A percentile compares a stretch with the other conserved stretches of the same genome.
phyloP scores from a whole-genome alignment of 2,113 vertebrate species.

The Morone saxatilis region DNA sequence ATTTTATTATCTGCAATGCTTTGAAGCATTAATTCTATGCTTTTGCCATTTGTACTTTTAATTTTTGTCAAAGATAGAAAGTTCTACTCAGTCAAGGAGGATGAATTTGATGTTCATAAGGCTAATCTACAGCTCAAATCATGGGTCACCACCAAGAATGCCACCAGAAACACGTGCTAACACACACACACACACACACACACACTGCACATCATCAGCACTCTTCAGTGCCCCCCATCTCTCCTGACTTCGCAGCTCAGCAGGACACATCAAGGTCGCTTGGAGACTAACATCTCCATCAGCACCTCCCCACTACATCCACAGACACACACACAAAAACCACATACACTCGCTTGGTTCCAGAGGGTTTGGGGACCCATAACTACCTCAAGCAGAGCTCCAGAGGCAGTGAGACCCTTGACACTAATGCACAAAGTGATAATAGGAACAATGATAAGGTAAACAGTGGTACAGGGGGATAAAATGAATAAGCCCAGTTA shows the following conservation, averaged over 20 bases:
- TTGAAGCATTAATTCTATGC: not conserved
- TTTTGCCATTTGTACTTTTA: not conserved
- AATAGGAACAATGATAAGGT: conserved; percentile 50
- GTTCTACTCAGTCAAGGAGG: not conserved
- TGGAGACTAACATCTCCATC: conserved; percentile 70
- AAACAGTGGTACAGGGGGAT: conserved; percentile 41
- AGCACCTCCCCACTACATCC: conserved; percentile 63
- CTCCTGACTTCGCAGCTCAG: conserved; percentile 76
- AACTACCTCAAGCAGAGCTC: conserved; percentile 16
- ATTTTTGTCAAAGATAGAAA: not conserved
- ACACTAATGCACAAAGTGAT: conserved; percentile 52
- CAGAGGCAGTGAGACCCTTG: not conserved
- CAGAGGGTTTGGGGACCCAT: conserved; percentile 5
- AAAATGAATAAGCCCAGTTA: conserved; percentile 48
- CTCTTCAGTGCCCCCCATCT: conserved; percentile 22
- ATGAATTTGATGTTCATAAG: not conserved
- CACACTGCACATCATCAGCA: conserved; percentile 40
- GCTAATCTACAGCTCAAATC: not conserved
- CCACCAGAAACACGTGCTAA: not conserved
- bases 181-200: conserved; percentile 5
- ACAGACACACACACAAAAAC: conserved; percentile 34
- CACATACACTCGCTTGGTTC: conserved; percentile 1
- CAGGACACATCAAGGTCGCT: conserved; percentile 72
- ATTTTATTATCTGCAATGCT: not conserved
- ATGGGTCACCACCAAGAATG: conserved; percentile 18